Base-by-base conservation (phyloP, 2,888 invertebrate species). In the Tenthredo distinguenda region DNA sequence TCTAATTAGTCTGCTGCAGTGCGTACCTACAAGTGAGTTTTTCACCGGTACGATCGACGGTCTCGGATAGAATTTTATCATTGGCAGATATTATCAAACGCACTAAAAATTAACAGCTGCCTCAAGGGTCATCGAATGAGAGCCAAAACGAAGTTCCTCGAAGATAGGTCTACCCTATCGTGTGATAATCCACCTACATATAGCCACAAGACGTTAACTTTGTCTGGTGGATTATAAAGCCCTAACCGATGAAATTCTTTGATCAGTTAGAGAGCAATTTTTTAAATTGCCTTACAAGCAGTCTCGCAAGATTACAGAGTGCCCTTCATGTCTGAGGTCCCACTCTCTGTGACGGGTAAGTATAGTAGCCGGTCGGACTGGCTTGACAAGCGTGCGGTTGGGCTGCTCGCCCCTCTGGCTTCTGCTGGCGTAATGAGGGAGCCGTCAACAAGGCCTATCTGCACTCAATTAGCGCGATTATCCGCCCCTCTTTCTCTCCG, bases 401-500 rank as follows among this genome's bases (percentile, higher is more conserved):
- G 89, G 87, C 87, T 86, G 81, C 58, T 85, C 85, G 65, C 65
- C 85, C 84, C 85, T 74, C 68, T 84, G 83, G 85, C 86, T 86
- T 86, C 87, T 85, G 82, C 85, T 89, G 89, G 88, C 88, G 89
- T 92, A 92, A 92, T 91, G 91, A 92, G 91, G 90, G 91, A 92
- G 92, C 91, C 91, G 90, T 92, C 92, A 92, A 92, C 92, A 91
- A 91, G 91, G 91, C 91, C 91, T 92, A 92, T 92, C 92, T 90
- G 90, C 92, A 92, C 92, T 92, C 92, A 92, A 92, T 92, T 92
- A 92, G 91, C 90, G 89, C 89, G 91, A 92, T 92, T 92, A 91
- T 83, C 71, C 83, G 83, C 83, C 68, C 83, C 83, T 83, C 83
- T 68, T 83, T 71, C 68, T 68, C 83, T 68, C 31, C 68, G 83